A percentile compares a stretch with the other conserved stretches of the same genome.
These are phyloP conservation scores for Tetrax tetrax DNA, from an alignment of 2,113 vertebrate species.

Conservation along the genomic window DNA sequence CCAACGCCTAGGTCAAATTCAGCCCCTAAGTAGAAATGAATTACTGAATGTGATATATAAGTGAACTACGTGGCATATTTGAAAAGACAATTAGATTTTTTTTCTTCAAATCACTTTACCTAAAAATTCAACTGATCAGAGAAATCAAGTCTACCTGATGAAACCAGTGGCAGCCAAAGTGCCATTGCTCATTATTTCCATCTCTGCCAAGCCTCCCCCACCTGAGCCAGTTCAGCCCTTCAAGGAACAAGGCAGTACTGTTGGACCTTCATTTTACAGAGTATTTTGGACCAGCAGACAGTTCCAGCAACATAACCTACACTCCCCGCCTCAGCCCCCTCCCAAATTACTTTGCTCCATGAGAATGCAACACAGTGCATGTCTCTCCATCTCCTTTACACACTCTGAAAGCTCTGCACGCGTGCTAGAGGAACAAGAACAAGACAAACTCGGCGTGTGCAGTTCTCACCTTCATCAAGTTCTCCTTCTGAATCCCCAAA, in stretches of 20 bases:
- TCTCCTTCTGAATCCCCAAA: constrained; percentile 98
- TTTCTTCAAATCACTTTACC: background rate
- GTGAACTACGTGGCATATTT: background rate
- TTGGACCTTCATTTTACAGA: background rate
- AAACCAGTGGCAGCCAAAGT: background rate
- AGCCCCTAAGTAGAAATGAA: background rate
- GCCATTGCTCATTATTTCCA: background rate
- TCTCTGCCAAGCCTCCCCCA: background rate
- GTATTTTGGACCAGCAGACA: background rate
- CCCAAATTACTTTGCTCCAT: fast-evolving
- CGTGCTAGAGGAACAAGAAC: background rate
- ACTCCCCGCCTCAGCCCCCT: background rate
- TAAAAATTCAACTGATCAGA: background rate
- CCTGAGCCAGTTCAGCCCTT: background rate
- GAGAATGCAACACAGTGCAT: background rate
- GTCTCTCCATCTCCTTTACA: background rate
- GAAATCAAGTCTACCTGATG: background rate
- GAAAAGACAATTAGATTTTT: background rate
- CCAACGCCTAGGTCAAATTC: background rate
- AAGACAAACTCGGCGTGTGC: fast-evolving
- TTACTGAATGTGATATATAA: background rate
- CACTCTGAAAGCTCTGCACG: background rate
- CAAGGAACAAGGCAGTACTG: background rate
- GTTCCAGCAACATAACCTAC: background rate
- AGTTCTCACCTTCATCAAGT: constrained; percentile 88